Percentiles rank a stretch among this genome's conserved stretches.
These are phyloP conservation scores for Hemibagrus wyckioides DNA, from an alignment of 2,113 vertebrate genomes.

Conservation along the genomic window DNA sequence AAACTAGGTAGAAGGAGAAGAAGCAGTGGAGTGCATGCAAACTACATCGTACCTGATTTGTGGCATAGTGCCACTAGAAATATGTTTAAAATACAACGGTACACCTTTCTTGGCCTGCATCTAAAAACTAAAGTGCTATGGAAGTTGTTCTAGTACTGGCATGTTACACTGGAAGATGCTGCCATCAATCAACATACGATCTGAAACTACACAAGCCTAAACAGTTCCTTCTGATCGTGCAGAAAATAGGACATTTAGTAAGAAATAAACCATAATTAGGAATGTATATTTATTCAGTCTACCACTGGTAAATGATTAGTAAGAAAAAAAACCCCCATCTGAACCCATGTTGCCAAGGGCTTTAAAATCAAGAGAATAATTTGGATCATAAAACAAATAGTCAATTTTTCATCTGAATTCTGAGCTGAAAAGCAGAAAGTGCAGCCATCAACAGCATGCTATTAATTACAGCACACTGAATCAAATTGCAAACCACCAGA, in stretches of 20 bases:
- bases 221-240: background rate
- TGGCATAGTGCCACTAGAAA: background rate
- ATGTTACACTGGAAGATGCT: background rate
- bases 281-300: background rate
- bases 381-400: background rate
- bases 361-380: conserved; percentile 2
- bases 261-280: background rate
- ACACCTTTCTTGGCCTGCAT: background rate
- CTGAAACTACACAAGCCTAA: background rate
- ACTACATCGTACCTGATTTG: background rate
- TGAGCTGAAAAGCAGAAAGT: background rate
- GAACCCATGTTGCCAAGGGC: background rate
- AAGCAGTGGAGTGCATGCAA: background rate
- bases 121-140: background rate
- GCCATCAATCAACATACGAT: background rate
- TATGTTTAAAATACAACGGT: background rate
- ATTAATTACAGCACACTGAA: conserved; percentile 34
- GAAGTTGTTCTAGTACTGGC: background rate
- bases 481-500: conserved; percentile 16
- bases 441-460: conserved; percentile 26
- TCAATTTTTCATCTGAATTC: background rate
- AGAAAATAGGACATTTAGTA: background rate
- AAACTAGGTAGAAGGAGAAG: background rate
- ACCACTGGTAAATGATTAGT: background rate
- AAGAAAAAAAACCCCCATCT: background rate